phyloP scores from a whole-genome alignment of 2,797 vertebrate species.

The Sebastes oblongus region DNA sequence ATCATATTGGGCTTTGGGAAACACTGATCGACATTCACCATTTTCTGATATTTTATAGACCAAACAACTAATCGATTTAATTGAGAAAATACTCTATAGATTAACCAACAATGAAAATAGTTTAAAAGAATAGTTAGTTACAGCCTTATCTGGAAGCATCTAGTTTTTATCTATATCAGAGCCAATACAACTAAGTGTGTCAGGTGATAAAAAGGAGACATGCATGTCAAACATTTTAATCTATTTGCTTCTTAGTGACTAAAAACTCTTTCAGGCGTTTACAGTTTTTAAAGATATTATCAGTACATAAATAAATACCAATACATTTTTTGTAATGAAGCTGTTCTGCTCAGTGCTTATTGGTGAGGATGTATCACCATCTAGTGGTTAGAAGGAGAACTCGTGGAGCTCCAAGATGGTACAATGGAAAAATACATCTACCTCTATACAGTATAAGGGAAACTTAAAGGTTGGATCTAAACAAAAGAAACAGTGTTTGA shows the following conservation, averaged over 20 bases:
- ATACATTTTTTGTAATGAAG: not conserved
- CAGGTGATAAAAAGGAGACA: not conserved
- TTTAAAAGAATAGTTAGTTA: too few relatives aligned
- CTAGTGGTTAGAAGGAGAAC: slow-evolving; percentile 55
- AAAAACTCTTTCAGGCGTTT: not conserved
- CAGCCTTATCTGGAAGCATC: not conserved
- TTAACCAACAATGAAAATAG: too few relatives aligned
- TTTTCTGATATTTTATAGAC: too few relatives aligned
- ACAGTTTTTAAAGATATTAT: not conserved
- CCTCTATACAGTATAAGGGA: not conserved
- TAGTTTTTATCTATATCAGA: not conserved
- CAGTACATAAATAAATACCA: slow-evolving; percentile 17
- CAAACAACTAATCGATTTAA: too few relatives aligned
- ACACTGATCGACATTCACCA: too few relatives aligned
- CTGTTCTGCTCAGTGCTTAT: slow-evolving; percentile 5
- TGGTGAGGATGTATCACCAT: slow-evolving; percentile 56
- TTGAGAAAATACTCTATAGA: too few relatives aligned
- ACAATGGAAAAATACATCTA: not conserved
- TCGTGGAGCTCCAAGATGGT: not conserved
- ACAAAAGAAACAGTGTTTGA: not conserved
- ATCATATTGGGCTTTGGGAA: too few relatives aligned
- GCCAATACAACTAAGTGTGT: not conserved
- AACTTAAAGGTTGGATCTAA: not conserved
- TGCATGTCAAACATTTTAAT: not conserved
- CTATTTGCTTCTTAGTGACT: not conserved